Evolutionary conservation across 2,888 invertebrate species (phyloP).

Genomic region (Acholoe squamosa): DNA sequence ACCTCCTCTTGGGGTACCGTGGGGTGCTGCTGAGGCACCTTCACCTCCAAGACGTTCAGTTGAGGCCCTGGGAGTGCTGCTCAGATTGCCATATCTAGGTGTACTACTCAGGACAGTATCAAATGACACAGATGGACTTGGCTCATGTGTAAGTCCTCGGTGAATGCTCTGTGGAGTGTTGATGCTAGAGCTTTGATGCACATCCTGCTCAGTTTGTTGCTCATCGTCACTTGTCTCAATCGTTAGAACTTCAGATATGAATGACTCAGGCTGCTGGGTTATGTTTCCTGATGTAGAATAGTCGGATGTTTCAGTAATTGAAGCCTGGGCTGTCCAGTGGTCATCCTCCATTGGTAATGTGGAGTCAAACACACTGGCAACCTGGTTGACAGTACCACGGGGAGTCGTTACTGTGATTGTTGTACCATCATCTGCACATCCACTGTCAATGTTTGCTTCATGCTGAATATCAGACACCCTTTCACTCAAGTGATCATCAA

Average conservation of each 20-base stretch:
- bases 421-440: no score
- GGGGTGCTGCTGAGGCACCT: neutral
- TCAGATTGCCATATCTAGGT: neutral
- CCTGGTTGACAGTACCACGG: neutral
- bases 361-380: neutral
- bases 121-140: conserved; percentile 41
- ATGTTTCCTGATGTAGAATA: no score
- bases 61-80: neutral
- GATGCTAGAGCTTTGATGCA: neutral
- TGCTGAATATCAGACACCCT: no score
- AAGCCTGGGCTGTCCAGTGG: no score
- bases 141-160: neutral
- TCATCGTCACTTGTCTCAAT: no score
- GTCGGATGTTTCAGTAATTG: neutral
- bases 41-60: neutral
- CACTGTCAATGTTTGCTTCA: no score
- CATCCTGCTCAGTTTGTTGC: neutral
- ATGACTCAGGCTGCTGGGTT: no score
- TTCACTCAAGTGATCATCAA: neutral
- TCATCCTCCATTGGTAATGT: neutral
- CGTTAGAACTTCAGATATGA: no score
- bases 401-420: neutral
- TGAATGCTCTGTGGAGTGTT: neutral
- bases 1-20: neutral
- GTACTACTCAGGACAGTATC: conserved; percentile 36